These are phyloP conservation scores for Teinopalpus imperialis DNA, from an alignment of 2,888 invertebrate species.

Conservation along the genomic window DNA sequence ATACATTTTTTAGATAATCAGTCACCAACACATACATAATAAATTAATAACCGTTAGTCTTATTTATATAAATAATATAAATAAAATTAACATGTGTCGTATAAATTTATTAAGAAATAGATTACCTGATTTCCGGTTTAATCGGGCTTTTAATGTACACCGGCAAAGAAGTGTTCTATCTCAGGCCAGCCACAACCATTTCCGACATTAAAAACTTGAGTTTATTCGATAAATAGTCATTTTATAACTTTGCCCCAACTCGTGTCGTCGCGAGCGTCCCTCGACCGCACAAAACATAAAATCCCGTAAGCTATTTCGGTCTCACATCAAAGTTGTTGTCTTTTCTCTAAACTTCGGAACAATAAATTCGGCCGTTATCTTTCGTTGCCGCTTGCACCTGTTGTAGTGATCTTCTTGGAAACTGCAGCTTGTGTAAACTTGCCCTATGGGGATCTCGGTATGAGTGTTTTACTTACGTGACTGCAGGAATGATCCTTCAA, in stretches of 20 bases:
- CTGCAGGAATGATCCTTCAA: too few relatives aligned
- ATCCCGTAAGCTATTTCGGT: slow-evolving; percentile 33
- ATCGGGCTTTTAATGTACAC: not conserved
- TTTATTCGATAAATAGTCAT: slow-evolving; percentile 16
- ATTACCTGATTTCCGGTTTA: not conserved
- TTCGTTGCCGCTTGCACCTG: slow-evolving; percentile 48
- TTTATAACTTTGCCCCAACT: slow-evolving; percentile 7
- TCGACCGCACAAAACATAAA: slow-evolving; percentile 32
- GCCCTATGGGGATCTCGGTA: slow-evolving; percentile 3
- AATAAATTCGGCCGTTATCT: slow-evolving; percentile 33
- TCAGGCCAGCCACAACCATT: slow-evolving; percentile 9
- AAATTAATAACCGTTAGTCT: too few relatives aligned
- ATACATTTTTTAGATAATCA: too few relatives aligned
- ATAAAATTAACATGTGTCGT: too few relatives aligned
- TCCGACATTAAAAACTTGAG: slow-evolving; percentile 3
- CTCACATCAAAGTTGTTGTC: slow-evolving; percentile 40
- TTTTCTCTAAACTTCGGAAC: slow-evolving; percentile 31
- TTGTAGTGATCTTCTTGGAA: slow-evolving; percentile 46
- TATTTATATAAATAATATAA: too few relatives aligned
- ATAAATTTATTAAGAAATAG: not conserved
- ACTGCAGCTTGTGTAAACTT: slow-evolving; percentile 10
- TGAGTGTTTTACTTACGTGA: not conserved
- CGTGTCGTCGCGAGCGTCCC: slow-evolving; percentile 14
- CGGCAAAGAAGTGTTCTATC: not conserved
- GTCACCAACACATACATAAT: too few relatives aligned